These are phyloP conservation scores for Eonycteris spelaea DNA, from an alignment of 2,113 vertebrate genomes.

Conservation along the genomic window DNA sequence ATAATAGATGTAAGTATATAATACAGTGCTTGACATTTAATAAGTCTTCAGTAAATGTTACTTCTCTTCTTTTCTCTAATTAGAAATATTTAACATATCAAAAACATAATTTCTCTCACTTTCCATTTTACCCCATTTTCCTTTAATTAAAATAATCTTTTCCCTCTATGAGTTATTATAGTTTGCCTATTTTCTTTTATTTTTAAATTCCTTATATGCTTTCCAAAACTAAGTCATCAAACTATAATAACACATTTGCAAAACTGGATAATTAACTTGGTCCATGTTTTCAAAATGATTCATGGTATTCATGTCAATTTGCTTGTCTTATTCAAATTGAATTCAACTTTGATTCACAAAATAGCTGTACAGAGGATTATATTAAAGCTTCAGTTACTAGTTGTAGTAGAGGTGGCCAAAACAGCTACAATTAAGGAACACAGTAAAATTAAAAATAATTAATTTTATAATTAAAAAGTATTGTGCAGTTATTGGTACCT, in stretches of 20 bases:
- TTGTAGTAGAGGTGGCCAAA: background rate
- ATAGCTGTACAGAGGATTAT: background rate
- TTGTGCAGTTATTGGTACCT: background rate
- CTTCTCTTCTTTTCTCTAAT: background rate
- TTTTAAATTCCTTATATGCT: slow-evolving; percentile 48
- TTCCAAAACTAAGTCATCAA: slow-evolving; percentile 60
- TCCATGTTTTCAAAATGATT: slow-evolving; percentile 63
- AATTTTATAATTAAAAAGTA: background rate
- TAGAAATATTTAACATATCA: slow-evolving; percentile 37
- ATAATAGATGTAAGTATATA: background rate
- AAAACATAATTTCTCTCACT: background rate
- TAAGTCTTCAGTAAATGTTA: slow-evolving; percentile 4
- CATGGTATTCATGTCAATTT: slow-evolving; percentile 50
- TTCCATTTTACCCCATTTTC: slow-evolving; percentile 43
- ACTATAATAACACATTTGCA: slow-evolving; percentile 56
- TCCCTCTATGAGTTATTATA: background rate
- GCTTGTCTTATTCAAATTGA: slow-evolving; percentile 50
- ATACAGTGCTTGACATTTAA: background rate
- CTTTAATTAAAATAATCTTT: slow-evolving; percentile 56
- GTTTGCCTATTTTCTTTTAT: slow-evolving; percentile 40
- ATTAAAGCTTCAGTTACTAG: background rate
- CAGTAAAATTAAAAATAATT: slow-evolving; percentile 19
- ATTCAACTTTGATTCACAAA: slow-evolving; percentile 51
- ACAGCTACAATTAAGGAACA: background rate
- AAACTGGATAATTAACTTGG: slow-evolving; percentile 59